Conservation (phyloP, 2,888 invertebrate species). For the Argyresthia albistria region DNA sequence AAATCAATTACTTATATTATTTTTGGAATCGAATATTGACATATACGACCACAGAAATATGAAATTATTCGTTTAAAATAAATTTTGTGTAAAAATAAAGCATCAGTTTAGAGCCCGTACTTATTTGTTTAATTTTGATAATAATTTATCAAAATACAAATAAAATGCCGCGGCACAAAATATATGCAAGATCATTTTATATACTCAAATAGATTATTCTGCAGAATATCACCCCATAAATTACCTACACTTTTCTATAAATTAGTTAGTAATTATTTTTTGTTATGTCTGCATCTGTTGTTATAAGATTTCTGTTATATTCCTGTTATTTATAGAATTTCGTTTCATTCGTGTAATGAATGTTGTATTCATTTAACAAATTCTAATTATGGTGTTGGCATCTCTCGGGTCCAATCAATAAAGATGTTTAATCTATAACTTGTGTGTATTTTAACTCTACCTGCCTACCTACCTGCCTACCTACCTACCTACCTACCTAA, state of each 20-base stretch:
- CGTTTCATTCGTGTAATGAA: background rate
- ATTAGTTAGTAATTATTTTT: background rate
- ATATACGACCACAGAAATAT: background rate
- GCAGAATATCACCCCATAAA: too few relatives aligned
- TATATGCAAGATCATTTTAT: too few relatives aligned
- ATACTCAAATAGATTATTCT: too few relatives aligned
- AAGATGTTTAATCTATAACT: background rate
- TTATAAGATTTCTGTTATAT: background rate
- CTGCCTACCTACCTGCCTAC: too few relatives aligned
- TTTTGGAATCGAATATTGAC: background rate
- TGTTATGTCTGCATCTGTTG: background rate
- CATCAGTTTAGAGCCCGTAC: background rate
- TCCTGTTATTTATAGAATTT: conserved; percentile 1
- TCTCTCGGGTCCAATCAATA: background rate
- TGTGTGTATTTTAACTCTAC: background rate
- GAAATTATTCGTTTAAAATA: background rate
- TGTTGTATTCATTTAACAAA: background rate
- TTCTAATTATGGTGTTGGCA: background rate
- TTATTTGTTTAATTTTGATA: background rate
- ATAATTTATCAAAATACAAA: background rate
- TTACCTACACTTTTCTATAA: too few relatives aligned
- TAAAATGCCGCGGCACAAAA: too few relatives aligned
- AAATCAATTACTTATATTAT: background rate
- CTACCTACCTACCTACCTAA: too few relatives aligned
- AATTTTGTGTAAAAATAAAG: too few relatives aligned